These are phyloP conservation scores for Nothocercus nigrocapillus DNA, from an alignment of 2,113 vertebrate genomes.

Conservation along the genomic window DNA sequence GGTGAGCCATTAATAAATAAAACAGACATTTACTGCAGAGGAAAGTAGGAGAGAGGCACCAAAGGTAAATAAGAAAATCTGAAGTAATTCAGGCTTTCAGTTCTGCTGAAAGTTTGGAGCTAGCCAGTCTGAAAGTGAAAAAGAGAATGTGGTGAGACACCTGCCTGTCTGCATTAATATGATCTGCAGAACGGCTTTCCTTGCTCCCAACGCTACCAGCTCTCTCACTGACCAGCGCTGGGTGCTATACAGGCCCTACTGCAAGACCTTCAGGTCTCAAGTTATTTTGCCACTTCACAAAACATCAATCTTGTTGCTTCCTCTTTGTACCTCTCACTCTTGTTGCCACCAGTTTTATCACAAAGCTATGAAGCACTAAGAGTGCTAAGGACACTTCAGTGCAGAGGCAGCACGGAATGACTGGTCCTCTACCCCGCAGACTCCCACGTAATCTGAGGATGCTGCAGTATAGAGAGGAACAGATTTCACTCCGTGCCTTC, in stretches of 20 bases:
- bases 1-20: constrained; percentile 32
- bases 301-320: neutral
- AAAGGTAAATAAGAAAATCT: neutral
- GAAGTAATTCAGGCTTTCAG: neutral
- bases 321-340: neutral
- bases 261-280: neutral
- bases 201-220: accelerated
- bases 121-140: neutral
- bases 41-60: neutral
- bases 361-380: neutral
- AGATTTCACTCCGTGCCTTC: neutral
- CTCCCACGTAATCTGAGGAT: neutral
- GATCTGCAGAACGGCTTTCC: neutral
- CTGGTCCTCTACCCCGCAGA: neutral
- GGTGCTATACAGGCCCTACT: neutral
- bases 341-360: too few species aligned
- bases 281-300: neutral
- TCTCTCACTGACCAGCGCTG: accelerated
- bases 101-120: neutral
- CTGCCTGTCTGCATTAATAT: accelerated
- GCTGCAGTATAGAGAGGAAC: neutral
- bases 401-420: accelerated
- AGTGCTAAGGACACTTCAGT: accelerated
- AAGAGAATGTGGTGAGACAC: neutral
- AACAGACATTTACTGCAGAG: neutral